phyloP scores from a whole-genome alignment of 1,140 invertebrate species.

The Pseudomyrmex flavicornis region DNA sequence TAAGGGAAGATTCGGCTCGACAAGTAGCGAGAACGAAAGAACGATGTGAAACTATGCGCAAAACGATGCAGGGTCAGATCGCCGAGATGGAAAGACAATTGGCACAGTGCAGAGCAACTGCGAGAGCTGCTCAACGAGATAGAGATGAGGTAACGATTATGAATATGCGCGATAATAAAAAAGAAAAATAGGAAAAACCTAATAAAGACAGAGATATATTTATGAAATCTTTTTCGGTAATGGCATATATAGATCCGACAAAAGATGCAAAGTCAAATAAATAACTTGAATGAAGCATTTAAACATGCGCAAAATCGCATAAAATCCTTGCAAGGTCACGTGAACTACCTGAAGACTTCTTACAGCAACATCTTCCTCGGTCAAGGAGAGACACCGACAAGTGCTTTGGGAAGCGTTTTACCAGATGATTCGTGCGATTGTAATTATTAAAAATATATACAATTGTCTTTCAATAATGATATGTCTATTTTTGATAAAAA shows the following conservation, averaged over 20 bases:
- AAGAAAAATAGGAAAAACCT: background rate
- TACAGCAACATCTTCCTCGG: slow-evolving; percentile 82
- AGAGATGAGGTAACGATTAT: slow-evolving; percentile 86
- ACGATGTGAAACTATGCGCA: slow-evolving; percentile 87
- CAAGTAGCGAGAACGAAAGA: slow-evolving; percentile 89
- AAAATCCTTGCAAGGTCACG: slow-evolving; percentile 87
- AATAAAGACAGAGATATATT: background rate
- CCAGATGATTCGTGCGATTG: slow-evolving; percentile 80
- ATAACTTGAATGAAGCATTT: slow-evolving; percentile 88
- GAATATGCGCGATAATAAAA: background rate
- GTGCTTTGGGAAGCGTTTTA: slow-evolving; percentile 49
- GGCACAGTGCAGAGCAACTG: slow-evolving; percentile 87
- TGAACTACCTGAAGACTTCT: slow-evolving; percentile 87
- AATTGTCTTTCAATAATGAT: background rate
- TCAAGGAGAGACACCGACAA: slow-evolving; percentile 65
- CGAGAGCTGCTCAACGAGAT: slow-evolving; percentile 88
- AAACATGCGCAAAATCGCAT: slow-evolving; percentile 89
- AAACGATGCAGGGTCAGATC: slow-evolving; percentile 88
- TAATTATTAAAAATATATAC: slow-evolving; percentile 72
- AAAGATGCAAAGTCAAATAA: slow-evolving; percentile 89
- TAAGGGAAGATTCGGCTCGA: slow-evolving; percentile 90
- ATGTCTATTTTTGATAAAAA: slow-evolving; percentile 18
- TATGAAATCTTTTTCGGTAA: slow-evolving; percentile 10
- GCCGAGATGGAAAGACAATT: slow-evolving; percentile 88
- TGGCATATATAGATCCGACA: slow-evolving; percentile 85